Base-by-base conservation (phyloP, 2,888 invertebrate genomes). In the Lasiommata megera region DNA sequence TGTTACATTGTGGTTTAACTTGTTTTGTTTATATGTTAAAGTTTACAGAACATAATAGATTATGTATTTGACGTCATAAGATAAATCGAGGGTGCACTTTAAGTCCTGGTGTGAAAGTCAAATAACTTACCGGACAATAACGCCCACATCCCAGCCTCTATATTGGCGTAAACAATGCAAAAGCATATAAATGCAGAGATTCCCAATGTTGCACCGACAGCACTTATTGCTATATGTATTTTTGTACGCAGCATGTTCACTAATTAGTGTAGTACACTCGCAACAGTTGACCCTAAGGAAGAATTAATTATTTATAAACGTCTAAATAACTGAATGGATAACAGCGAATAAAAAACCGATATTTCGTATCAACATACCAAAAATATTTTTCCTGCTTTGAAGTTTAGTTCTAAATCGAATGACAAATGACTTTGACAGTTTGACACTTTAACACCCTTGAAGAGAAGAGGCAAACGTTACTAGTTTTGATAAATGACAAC, bases 111-210 rank as follows among this genome's bases (percentile, higher is more conserved):
- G 28, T 47, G 11, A 57, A 62, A 55, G 54, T 62, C 56, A 56
- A 46, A 50, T 36, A 12, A 69, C 81, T 82, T 72, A 91, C 91
- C 86, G 43, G 91, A 86, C 67, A 88, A 67, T 64, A 90, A 76
- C 59, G 84, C 88, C 86, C 90, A 86, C 79, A 90, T 80, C 64
- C 88, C 91, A 68, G 91, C 91, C 68, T 87, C 86, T 54, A 89
- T 70, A 74, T 91, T 91, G 52, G 85, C 81, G 67, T 86, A 90
- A 69, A 91, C 76, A 65, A 91, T 74, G 66, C 87, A 86, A 68
- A 91, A 90, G 76, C 88, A 87, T 72, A 88, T 80, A 79, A 89
- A 89, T 38, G 87, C 88, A 37, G 88, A 85, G 51, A 87, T 61
- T 54, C 90, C 89, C 12, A 88, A 64, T 44, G 83, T 41, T 36